Evolutionary conservation across 2,113 vertebrate genomes (phyloP).

Genomic region (Rostratula benghalensis): DNA sequence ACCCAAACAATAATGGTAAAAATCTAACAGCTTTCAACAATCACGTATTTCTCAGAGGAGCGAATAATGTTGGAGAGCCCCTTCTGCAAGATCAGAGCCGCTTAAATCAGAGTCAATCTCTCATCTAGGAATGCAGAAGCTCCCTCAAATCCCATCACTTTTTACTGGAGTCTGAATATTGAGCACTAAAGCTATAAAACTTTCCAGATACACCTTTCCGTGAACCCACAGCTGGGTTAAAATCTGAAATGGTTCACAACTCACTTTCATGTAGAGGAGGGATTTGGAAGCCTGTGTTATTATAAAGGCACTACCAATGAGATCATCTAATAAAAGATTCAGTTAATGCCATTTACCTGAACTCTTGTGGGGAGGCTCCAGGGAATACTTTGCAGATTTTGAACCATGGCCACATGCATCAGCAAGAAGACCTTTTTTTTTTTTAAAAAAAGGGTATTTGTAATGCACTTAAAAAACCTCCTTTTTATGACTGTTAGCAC

Average conservation of each 20-base stretch:
- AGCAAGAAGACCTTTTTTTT: neutral
- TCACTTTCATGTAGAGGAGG: neutral
- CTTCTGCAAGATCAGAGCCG: neutral
- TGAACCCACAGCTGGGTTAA: neutral
- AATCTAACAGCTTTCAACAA: neutral
- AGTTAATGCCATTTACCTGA: rapidly evolving
- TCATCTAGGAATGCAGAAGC: neutral
- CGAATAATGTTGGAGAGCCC: neutral
- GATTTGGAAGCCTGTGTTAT: neutral
- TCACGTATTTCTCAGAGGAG: neutral
- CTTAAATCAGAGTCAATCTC: neutral
- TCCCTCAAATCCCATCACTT: neutral
- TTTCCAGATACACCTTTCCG: neutral
- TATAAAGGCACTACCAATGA: neutral
- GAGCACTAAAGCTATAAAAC: neutral
- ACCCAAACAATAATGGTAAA: neutral
- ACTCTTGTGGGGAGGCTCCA: neutral
- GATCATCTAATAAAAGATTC: neutral
- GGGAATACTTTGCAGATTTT: neutral
- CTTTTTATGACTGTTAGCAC: neutral
- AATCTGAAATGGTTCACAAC: rapidly evolving
- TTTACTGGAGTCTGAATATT: neutral
- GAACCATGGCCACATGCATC: rapidly evolving
- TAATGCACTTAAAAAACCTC: neutral
- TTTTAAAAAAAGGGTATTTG: neutral